Evolutionary conservation across 2,797 vertebrate genomes (phyloP).

Genomic region (Odontamblyopus lacepedii): DNA sequence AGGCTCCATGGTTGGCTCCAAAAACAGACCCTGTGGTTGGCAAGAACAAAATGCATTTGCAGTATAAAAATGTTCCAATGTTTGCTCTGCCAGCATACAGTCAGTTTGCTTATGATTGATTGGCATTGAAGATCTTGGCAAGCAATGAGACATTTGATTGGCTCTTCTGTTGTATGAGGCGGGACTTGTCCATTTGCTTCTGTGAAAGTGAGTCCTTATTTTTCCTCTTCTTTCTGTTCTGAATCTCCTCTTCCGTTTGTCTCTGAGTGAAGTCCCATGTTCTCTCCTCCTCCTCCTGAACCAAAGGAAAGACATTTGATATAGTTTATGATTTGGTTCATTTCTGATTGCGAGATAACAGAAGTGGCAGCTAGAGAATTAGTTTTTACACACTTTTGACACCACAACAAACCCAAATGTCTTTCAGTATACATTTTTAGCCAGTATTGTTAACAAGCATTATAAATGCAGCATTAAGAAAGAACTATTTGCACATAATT

Average conservation of each 20-base stretch:
- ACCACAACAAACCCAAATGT: not conserved
- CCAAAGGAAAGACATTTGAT: not conserved
- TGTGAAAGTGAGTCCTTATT: conserved; percentile 48
- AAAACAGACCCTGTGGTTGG: not conserved
- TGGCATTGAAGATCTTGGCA: conserved; percentile 85
- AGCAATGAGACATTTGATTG: conserved; percentile 79
- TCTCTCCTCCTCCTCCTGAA: conserved; percentile 69
- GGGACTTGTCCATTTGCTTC: conserved; percentile 70
- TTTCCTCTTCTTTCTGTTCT: conserved; percentile 62
- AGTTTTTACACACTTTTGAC: not conserved
- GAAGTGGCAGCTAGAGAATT: not conserved
- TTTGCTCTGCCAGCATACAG: not conserved
- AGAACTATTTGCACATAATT: not conserved
- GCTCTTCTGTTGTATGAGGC: conserved; percentile 66
- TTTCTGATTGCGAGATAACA: not conserved
- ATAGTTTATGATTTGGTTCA: too few species aligned
- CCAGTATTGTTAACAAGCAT: not conserved
- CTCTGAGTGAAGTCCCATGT: conserved; percentile 86
- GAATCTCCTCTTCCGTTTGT: conserved; percentile 86
- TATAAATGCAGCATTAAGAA: not conserved
- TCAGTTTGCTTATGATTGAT: conserved; percentile 20
- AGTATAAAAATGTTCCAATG: not conserved
- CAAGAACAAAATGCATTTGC: not conserved
- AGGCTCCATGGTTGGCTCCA: not conserved
- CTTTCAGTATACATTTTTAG: not conserved